Evolutionary conservation across 2,113 vertebrate genomes (phyloP).

Genomic region (Tinamus guttatus): DNA sequence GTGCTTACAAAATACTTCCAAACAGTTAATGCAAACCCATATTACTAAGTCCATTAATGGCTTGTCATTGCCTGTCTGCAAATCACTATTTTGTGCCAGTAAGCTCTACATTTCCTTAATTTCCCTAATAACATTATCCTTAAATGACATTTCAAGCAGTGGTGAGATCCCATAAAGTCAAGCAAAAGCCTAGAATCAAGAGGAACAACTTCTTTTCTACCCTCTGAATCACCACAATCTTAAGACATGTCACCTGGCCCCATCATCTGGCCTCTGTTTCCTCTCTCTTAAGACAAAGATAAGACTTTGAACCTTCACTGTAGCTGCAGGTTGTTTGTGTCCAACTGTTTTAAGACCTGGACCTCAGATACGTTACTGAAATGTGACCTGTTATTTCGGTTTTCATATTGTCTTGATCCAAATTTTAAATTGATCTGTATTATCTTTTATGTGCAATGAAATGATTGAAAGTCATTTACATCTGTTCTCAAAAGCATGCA

Average conservation of each 20-base stretch:
- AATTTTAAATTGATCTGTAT: not conserved
- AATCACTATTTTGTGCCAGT: constrained; percentile 8
- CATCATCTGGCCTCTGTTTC: not conserved
- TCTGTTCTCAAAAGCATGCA: not conserved
- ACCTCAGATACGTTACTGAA: not conserved
- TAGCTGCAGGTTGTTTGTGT: not conserved
- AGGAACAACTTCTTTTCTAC: not conserved
- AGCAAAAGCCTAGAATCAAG: not conserved
- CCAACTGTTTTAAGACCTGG: not conserved
- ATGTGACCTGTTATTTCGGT: not conserved
- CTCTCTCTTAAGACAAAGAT: not conserved
- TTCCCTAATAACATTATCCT: not conserved
- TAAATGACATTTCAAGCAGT: not conserved
- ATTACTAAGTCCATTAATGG: constrained; percentile 27
- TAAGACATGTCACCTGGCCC: not conserved
- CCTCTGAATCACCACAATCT: not conserved
- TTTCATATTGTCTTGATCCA: not conserved
- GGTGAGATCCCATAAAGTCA: not conserved
- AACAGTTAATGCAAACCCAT: constrained; percentile 41
- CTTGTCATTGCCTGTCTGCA: constrained; percentile 57
- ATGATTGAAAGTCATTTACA: constrained; percentile 38
- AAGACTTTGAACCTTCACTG: not conserved
- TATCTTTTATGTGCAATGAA: not conserved
- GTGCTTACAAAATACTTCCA: constrained; percentile 52
- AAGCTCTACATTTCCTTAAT: not conserved